Base-by-base conservation (phyloP, 2,888 invertebrate species). In the Ellobium chinense region DNA sequence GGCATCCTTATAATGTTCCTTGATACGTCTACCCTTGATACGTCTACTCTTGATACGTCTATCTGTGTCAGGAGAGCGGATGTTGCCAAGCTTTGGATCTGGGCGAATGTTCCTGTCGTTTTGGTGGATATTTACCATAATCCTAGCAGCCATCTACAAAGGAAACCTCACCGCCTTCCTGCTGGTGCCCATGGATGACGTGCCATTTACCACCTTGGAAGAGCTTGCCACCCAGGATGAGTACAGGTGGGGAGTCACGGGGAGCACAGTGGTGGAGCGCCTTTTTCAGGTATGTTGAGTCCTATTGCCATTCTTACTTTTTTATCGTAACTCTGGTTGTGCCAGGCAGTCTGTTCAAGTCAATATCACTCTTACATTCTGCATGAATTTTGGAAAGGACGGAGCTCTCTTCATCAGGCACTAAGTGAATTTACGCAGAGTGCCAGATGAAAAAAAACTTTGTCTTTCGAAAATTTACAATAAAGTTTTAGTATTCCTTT, bases 121-220 rank as follows among this genome's bases (percentile, higher is more conserved):
- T 66, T 88, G 87, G 86, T 89, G 89, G 88, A 39, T 88, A 4
- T 88, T 88, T 56, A 86, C 85, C 27, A 87, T 91, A 21, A 83
- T 89, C 0, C 82, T 90, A 34, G 88, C 87, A 7, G 89, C 88
- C 7, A 90, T 88, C 0, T 91, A 91, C 83, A 89, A 89, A 24
- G 90, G 91, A 0, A 91, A 90, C 75, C 86, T 91, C 21, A 90
- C 89, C 24, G 90, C 91, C n/a, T 91, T 88, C 80, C 85, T 91
- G 4, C 87, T 90, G 12, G 89, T 91, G 1, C 84, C 86, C 34
- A 87, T 85, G 63, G 86, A 87, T 36, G 85, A 85, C 73, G 82
- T 86, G 1, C 90, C 90, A 0, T 90, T 91, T 69, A 82, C 87
- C 66, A 87, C 87, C 0, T 80, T 90, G 34, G 72, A 75, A 18